Percentiles rank a stretch among this genome's conserved stretches.
Conservation (phyloP, 2,888 invertebrate species). For the Calameuta filiformis region DNA sequence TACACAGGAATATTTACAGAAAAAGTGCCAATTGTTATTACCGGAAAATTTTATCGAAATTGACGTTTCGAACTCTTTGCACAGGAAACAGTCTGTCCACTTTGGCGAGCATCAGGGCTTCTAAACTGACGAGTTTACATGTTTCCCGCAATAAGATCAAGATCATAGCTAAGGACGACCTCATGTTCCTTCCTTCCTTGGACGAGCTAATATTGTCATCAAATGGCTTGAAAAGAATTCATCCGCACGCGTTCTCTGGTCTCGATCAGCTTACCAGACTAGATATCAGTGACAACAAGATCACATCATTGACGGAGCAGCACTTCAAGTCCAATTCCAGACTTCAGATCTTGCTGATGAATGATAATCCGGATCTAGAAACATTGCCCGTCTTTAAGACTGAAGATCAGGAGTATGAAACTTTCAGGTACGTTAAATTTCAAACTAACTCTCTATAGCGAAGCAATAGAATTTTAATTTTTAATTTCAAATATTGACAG, state of each 20-base stretch:
- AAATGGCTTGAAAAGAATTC: conserved; percentile 76
- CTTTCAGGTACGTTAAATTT: conserved; percentile 45
- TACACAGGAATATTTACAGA: conserved; percentile 24
- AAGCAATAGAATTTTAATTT: background rate
- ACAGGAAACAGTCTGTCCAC: conserved; percentile 74
- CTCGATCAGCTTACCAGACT: conserved; percentile 76
- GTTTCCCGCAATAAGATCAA: conserved; percentile 77
- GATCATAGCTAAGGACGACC: conserved; percentile 76
- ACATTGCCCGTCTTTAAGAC: conserved; percentile 77
- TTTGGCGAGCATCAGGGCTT: conserved; percentile 72
- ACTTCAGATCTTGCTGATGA: conserved; percentile 77
- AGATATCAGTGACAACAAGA: conserved; percentile 79
- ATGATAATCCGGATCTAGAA: conserved; percentile 76
- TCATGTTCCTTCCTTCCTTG: conserved; percentile 71
- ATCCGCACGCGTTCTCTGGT: conserved; percentile 76
- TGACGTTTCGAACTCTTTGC: background rate
- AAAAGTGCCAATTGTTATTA: background rate
- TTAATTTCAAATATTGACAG: conserved; percentile 65
- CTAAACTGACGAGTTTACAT: conserved; percentile 75
- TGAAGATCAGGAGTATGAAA: conserved; percentile 63
- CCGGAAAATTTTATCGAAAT: background rate
- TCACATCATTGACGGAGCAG: conserved; percentile 75
- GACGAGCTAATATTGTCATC: conserved; percentile 77
- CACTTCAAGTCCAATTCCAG: conserved; percentile 78
- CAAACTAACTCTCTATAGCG: background rate